A percentile compares a stretch with the other conserved stretches of the same genome.
These are phyloP conservation scores for Megaceryle alcyon DNA, from an alignment of 2,797 vertebrate species.

Conservation along the genomic window DNA sequence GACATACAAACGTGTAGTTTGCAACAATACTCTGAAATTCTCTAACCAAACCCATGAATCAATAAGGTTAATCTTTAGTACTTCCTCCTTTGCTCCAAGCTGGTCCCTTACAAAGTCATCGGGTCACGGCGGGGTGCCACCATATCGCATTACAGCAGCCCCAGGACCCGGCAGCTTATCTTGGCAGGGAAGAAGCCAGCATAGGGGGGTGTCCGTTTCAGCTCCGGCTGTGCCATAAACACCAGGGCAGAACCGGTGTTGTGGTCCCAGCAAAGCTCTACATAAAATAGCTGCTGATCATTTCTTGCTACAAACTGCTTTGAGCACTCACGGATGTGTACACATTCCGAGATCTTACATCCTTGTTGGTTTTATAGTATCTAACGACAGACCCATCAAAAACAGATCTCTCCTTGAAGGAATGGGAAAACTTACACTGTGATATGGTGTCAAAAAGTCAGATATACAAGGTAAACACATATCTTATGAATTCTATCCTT, in stretches of 20 bases:
- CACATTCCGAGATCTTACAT: accelerated
- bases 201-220: not conserved
- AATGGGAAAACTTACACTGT: not conserved
- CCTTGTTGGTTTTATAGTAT: not conserved
- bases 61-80: not conserved
- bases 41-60: not conserved
- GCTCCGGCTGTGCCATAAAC: not conserved
- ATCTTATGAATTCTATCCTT: not conserved
- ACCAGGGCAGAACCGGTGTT: not conserved
- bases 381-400: not conserved
- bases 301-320: not conserved
- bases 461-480: not conserved
- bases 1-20: accelerated
- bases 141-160: constrained; percentile 13
- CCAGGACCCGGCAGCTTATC: constrained; percentile 1
- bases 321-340: not conserved
- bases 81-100: not conserved
- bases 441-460: accelerated
- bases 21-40: not conserved
- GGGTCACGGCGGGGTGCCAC: not conserved
- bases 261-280: not conserved
- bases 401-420: not conserved
- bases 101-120: not conserved
- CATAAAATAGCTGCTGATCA: not conserved
- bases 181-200: accelerated